phyloP scores from a whole-genome alignment of 2,888 invertebrate species.

The Cremastinae sp. region DNA sequence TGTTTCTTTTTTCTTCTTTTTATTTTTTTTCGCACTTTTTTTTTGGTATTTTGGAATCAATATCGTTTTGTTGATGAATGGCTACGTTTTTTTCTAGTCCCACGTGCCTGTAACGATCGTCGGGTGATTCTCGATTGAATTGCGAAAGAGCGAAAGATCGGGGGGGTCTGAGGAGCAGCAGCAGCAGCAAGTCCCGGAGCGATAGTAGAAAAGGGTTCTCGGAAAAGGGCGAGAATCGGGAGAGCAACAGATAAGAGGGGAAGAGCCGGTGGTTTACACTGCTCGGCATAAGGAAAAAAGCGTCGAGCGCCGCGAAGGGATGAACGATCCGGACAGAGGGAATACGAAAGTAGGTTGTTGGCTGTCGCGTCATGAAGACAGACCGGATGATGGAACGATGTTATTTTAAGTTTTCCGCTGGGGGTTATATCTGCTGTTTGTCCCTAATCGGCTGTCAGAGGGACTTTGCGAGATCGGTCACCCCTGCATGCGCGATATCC shows the following conservation, averaged over 20 bases:
- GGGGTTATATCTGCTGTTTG: conserved; percentile 73
- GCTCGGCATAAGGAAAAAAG: conserved; percentile 49
- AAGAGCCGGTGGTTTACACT: conserved; percentile 46
- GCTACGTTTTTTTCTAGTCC: conserved; percentile 4
- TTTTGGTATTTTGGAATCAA: no score
- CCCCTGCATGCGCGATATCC: conserved; percentile 53
- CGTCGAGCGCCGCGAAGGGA: conserved; percentile 37
- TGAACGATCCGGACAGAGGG: conserved; percentile 62
- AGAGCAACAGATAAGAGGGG: conserved; percentile 47
- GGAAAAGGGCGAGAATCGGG: not conserved
- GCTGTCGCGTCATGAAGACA: conserved; percentile 74
- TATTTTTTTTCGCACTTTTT: no score
- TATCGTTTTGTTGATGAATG: no score
- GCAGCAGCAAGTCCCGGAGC: conserved; percentile 18
- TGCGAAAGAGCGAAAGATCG: conserved; percentile 23
- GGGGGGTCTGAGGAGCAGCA: conserved; percentile 22
- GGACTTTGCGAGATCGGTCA: conserved; percentile 60
- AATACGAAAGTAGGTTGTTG: conserved; percentile 74
- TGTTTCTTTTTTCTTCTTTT: no score
- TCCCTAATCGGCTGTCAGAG: conserved; percentile 79
- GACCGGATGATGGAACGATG: conserved; percentile 78
- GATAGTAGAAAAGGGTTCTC: conserved; percentile 42
- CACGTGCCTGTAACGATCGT: no score
- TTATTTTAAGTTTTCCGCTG: conserved; percentile 80
- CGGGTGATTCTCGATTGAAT: no score